A percentile compares a stretch with the other conserved stretches of the same genome.
Evolutionary conservation across 2,113 vertebrate species (phyloP).

Genomic region (Pterocles burchelli): DNA sequence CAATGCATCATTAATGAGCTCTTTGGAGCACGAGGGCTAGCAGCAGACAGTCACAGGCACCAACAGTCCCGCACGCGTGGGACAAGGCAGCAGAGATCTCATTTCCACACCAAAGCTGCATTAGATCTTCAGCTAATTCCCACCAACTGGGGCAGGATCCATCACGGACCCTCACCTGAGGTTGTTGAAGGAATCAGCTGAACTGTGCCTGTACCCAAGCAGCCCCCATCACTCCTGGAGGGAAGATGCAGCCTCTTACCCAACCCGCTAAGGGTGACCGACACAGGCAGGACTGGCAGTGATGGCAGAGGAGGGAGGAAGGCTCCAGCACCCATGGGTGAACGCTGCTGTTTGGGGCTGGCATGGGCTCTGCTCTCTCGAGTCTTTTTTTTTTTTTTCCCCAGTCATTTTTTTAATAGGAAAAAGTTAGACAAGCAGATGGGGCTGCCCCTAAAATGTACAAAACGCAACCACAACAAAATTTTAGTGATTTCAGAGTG

Average conservation of each 20-base stretch:
- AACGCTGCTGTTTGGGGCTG: neutral
- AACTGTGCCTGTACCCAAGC: neutral
- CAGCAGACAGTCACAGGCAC: neutral
- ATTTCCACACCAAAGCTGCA: neutral
- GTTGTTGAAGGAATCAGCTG: neutral
- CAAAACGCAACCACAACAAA: neutral
- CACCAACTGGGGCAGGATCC: neutral
- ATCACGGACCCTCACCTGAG: neutral
- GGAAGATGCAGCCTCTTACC: neutral
- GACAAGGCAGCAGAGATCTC: neutral
- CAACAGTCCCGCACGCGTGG: neutral
- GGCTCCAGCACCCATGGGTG: neutral
- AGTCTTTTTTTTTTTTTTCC: neutral
- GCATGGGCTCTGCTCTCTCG: neutral
- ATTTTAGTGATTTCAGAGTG: neutral
- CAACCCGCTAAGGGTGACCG: neutral
- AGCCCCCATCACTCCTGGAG: neutral
- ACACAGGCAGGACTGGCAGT: neutral
- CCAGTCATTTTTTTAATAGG: neutral
- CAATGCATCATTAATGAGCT: neutral
- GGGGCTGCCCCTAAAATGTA: neutral
- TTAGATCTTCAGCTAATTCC: neutral
- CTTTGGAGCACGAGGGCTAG: neutral
- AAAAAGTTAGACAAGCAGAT: neutral
- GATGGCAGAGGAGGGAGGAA: neutral